Base-by-base conservation (phyloP, 1,140 invertebrate genomes). In the Scylla paramamosain region DNA sequence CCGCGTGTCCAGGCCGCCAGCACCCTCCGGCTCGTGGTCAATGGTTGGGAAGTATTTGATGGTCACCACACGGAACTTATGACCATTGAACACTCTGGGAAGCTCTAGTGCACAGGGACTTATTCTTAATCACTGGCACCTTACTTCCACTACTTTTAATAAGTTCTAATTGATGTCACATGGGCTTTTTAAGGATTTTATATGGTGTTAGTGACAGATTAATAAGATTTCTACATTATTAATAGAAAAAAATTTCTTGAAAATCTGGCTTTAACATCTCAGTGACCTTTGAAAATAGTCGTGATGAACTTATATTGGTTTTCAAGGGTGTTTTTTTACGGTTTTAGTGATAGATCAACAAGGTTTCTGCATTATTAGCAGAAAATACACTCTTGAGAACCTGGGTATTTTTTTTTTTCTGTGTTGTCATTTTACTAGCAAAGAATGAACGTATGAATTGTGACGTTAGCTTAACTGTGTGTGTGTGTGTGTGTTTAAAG, bases 11-110 rank as follows among this genome's bases (percentile, higher is more conserved):
- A 0, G 2, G 12, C n/a, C 87, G 0, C 16, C 90, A 28, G 7
- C 45, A 28, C 77, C 88, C 45, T 59, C 46, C 10, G 48, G 87
- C 28, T 20, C 28, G 89, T 90, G 88, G 67, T 91, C 93, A 32
- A 94, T 94, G 52, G 88, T 91, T 8, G 93, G 93, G 88, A 94
- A 94, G 86, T 94, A 94, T 0, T 46, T 8, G 7, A 67, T 77
- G 25, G 86, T 39, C 45, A 94, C 93, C 6, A 94, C 77, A 0
- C 88, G 52, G 87, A 94, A 94, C 31, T 28, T 8, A 39, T 94
- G 93, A 3, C 93, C 93, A 39, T 67, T 39, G 93, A 94, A 91
- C 88, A 91, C 39, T 10, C 83, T 52, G 4, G 45, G 29, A 4
- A 8, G 32, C 4, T 91, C 93, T 94, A 32, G 10, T 8, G 45